Percentiles rank a stretch among this genome's conserved stretches.
phyloP scores from a whole-genome alignment of 2,797 vertebrate genomes.

The Dromococcyx pavoninus region DNA sequence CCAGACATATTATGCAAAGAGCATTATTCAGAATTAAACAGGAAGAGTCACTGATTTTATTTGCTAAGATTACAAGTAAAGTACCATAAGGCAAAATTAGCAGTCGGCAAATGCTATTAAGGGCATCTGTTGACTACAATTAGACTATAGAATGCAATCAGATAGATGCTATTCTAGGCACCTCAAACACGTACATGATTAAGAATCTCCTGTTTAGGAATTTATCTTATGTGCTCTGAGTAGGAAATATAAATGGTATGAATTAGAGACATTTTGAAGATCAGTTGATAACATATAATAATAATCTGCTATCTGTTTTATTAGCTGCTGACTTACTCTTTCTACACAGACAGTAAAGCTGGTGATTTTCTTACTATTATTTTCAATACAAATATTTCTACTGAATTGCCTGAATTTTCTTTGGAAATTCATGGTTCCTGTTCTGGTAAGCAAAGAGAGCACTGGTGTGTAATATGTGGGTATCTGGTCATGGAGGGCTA shows the following conservation, averaged over 20 bases:
- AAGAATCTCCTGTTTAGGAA: neutral
- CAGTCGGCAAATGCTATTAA: conserved; percentile 32
- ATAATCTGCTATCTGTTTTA: neutral
- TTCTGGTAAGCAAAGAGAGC: neutral
- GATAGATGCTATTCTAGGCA: neutral
- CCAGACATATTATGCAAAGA: neutral
- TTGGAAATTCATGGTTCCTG: neutral
- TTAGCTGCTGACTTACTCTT: neutral
- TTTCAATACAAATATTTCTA: neutral
- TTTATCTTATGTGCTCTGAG: neutral
- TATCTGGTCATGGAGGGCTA: neutral
- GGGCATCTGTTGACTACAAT: conserved; percentile 5
- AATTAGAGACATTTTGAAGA: neutral
- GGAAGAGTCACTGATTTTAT: conserved; percentile 43
- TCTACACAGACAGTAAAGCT: neutral
- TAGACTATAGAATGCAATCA: conserved; percentile 22
- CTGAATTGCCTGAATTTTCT: neutral
- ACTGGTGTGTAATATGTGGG: neutral
- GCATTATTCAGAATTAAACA: conserved; percentile 42
- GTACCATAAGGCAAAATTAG: conserved; percentile 34
- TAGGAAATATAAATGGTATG: neutral
- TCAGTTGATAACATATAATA: neutral
- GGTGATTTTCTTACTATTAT: neutral
- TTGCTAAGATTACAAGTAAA: conserved; percentile 29
- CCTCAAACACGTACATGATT: neutral